These are phyloP conservation scores for Acleris literana DNA, from an alignment of 2,888 invertebrate genomes.

Conservation along the genomic window DNA sequence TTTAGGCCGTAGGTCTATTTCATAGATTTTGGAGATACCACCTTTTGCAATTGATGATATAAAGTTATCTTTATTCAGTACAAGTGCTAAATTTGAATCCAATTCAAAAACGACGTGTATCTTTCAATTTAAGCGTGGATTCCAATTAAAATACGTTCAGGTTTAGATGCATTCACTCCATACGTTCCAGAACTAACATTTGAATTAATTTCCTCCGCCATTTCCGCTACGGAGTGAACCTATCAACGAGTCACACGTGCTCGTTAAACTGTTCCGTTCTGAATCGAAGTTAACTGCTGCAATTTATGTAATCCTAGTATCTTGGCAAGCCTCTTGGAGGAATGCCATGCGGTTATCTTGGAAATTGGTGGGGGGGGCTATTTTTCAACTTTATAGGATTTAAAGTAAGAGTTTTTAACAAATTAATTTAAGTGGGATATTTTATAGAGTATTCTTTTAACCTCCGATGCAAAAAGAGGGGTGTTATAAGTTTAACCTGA, in stretches of 20 bases:
- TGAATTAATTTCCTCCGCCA: conserved; percentile 13
- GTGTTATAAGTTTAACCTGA: too few species aligned
- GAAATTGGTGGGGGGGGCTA: conserved; percentile 4
- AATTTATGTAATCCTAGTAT: conserved; percentile 31
- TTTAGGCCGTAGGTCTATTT: too few species aligned
- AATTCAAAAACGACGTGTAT: too few species aligned
- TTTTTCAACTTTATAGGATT: conserved; percentile 12
- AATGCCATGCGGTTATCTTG: conserved; percentile 23
- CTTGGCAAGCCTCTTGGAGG: conserved; percentile 21
- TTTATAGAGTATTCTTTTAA: not conserved
- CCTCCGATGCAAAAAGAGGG: too few species aligned
- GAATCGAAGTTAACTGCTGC: conserved; percentile 28
- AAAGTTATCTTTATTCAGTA: too few species aligned
- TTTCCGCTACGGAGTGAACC: conserved; percentile 3
- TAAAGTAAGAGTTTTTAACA: conserved; percentile 2
- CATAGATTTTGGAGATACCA: too few species aligned
- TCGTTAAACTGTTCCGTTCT: conserved; percentile 21
- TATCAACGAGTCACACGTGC: conserved; percentile 12
- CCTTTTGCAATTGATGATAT: too few species aligned
- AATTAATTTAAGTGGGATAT: not conserved
- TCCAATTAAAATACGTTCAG: too few species aligned
- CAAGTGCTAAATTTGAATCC: too few species aligned
- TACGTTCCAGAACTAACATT: not conserved
- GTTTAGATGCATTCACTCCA: not conserved
- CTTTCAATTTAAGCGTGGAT: too few species aligned